Evolutionary conservation across 2,888 invertebrate species (phyloP).

Genomic region (Ligdia adustata): DNA sequence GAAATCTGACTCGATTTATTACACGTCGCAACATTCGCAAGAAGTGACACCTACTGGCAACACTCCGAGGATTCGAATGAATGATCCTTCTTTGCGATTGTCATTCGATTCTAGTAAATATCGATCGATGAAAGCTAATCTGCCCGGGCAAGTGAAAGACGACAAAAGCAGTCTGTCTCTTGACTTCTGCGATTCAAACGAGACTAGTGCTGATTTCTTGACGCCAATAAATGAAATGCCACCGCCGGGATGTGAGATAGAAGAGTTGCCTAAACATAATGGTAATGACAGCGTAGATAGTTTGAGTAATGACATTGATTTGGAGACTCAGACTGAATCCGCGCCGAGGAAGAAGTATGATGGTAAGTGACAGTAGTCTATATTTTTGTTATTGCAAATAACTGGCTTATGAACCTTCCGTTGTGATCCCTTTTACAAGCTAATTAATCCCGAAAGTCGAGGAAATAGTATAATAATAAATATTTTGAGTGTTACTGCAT

Average conservation of each 20-base stretch:
- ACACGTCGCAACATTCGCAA: conserved; percentile 77
- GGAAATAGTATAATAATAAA: too few relatives aligned
- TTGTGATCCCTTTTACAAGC: too few relatives aligned
- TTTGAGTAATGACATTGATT: conserved; percentile 71
- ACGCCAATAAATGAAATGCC: conserved; percentile 82
- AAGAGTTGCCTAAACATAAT: conserved; percentile 74
- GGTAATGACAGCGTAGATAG: conserved; percentile 74
- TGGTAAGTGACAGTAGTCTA: conserved; percentile 43
- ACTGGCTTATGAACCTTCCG: too few relatives aligned
- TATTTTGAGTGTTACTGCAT: too few relatives aligned
- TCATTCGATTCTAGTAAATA: conserved; percentile 77
- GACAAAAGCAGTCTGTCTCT: conserved; percentile 75
- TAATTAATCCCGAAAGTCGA: too few relatives aligned
- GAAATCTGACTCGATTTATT: conserved; percentile 77
- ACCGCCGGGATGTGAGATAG: conserved; percentile 74
- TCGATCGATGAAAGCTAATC: conserved; percentile 59
- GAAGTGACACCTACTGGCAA: conserved; percentile 74
- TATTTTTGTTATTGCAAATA: too few relatives aligned
- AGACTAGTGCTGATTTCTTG: conserved; percentile 78
- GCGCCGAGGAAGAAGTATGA: conserved; percentile 68
- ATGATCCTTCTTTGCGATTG: conserved; percentile 69
- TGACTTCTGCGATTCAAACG: conserved; percentile 78
- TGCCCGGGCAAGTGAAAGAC: conserved; percentile 57
- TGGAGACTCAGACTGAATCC: conserved; percentile 77
- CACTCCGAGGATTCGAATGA: conserved; percentile 61